phyloP scores from a whole-genome alignment of 2,113 vertebrate species.

The Ailuropoda melanoleuca region DNA sequence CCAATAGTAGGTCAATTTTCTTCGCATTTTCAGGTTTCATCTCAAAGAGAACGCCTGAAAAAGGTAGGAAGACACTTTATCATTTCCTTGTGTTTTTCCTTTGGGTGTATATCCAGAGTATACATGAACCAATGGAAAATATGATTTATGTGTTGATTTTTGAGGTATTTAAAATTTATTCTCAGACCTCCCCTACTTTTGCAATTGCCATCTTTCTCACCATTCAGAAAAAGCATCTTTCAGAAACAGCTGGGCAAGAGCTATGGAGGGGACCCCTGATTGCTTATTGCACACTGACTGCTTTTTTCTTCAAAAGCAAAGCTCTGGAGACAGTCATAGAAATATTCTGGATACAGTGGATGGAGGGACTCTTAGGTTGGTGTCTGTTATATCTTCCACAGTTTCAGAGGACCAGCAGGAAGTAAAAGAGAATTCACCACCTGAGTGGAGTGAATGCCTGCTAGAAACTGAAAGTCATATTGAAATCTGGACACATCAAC shows the following conservation, averaged over 20 bases:
- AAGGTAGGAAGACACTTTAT: not conserved
- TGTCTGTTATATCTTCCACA: not conserved
- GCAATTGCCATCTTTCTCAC: not conserved
- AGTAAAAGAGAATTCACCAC: not conserved
- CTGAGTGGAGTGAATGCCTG: not conserved
- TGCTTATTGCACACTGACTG: not conserved
- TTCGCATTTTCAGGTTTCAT: not conserved
- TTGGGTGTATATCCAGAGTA: not conserved
- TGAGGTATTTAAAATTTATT: not conserved
- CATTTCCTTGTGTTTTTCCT: not conserved
- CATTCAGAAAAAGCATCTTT: not conserved
- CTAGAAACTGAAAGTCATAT: not conserved
- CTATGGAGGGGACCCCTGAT: not conserved
- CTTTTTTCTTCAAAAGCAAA: not conserved
- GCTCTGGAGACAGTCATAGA: not conserved
- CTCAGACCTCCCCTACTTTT: not conserved
- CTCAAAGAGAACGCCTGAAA: not conserved
- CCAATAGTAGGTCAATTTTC: not conserved
- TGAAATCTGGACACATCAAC: not conserved
- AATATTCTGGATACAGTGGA: not conserved
- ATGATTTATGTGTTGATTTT: not conserved
- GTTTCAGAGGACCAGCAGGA: constrained; percentile 12
- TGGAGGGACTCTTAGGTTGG: not conserved
- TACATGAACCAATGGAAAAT: not conserved
- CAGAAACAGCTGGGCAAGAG: not conserved